Conservation (phyloP, 1,140 invertebrate genomes). For the Procambarus clarkii region DNA sequence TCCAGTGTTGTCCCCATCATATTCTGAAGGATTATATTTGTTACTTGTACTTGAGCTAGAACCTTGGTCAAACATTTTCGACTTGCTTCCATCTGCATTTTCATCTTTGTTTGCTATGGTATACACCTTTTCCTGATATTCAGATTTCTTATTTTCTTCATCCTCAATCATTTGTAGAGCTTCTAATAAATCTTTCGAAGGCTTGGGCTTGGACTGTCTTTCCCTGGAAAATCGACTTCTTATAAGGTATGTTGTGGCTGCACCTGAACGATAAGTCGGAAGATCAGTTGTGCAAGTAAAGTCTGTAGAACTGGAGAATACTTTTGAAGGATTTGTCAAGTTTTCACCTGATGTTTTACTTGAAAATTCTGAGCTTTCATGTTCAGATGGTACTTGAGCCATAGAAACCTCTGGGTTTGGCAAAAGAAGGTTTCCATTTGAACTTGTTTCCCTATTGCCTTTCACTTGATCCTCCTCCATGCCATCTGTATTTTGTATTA, state of each 20-base stretch:
- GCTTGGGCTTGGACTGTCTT: not conserved
- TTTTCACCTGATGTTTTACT: not conserved
- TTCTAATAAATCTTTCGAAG: constrained; percentile 39
- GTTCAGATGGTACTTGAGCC: no score
- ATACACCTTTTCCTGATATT: not conserved
- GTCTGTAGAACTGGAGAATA: not conserved
- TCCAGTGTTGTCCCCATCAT: not conserved
- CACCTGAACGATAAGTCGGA: constrained; percentile 26
- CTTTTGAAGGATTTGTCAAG: not conserved
- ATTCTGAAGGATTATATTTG: not conserved
- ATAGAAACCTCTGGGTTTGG: not conserved
- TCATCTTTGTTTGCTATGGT: not conserved
- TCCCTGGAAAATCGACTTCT: constrained; percentile 13
- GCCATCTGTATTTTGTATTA: not conserved
- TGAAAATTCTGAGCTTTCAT: not conserved
- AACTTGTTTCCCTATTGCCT: not conserved
- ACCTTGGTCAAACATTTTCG: not conserved
- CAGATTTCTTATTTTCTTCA: constrained; percentile 37
- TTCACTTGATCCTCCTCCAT: not conserved
- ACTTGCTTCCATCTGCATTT: not conserved
- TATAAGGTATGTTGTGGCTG: constrained; percentile 21
- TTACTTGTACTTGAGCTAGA: not conserved
- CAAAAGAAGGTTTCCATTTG: not conserved
- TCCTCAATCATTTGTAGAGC: constrained; percentile 53
- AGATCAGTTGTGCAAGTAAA: constrained; percentile 44